Conservation (phyloP, 2,797 vertebrate genomes). For the Petrocephalus schoutedeni region DNA sequence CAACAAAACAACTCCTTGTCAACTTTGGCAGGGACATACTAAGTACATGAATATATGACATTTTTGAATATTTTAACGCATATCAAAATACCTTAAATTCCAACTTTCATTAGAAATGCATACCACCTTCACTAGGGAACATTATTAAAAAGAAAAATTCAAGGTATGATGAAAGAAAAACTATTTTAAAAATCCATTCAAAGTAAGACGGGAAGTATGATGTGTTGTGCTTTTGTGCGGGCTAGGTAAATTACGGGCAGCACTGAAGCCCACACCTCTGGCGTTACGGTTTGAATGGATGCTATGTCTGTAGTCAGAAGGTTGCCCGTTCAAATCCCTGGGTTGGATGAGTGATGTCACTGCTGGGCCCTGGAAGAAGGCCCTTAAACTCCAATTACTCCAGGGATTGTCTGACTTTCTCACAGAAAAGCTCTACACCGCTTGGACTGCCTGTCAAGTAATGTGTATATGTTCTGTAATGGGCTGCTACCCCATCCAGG, state of each 20-base stretch:
- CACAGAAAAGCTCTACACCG: not conserved
- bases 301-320: not conserved
- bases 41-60: not conserved
- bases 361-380: not conserved
- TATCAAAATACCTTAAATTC: constrained; percentile 24
- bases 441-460: not conserved
- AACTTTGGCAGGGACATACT: not conserved
- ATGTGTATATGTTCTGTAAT: not conserved
- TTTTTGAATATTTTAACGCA: constrained; percentile 7
- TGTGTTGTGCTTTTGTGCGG: not conserved
- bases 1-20: not conserved
- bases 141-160: constrained; percentile 23
- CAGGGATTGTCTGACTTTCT: not conserved
- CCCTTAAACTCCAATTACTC: not conserved
- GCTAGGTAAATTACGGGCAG: not conserved
- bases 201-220: not conserved
- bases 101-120: not conserved
- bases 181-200: not conserved
- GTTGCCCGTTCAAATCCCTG: not conserved
- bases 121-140: constrained; percentile 21
- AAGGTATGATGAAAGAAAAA: not conserved
- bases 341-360: not conserved
- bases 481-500: not conserved
- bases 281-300: not conserved
- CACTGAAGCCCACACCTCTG: not conserved